phyloP scores from a whole-genome alignment of 92 coral and sea anemone species.

The Metridium senile region DNA sequence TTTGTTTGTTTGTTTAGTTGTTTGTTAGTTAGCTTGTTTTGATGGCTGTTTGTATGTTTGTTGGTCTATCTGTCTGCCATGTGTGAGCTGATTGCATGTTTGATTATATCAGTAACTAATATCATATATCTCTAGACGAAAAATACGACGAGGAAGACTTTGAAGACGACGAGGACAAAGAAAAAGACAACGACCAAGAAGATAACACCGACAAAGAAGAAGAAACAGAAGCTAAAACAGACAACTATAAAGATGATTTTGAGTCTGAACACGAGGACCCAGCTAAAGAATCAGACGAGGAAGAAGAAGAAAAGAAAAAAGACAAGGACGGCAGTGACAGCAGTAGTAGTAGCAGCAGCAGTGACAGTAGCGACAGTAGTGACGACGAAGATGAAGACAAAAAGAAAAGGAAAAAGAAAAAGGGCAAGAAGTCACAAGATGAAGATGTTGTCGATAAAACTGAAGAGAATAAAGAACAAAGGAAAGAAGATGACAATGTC shows the following conservation, averaged over 20 bases:
- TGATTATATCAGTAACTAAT: background rate
- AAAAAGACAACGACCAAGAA: constrained; percentile 36
- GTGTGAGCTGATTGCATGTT: too few species aligned
- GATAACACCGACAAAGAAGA: constrained; percentile 45
- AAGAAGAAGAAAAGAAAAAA: constrained; percentile 31
- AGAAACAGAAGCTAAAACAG: constrained; percentile 35
- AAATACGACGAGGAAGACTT: constrained; percentile 71
- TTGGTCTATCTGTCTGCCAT: background rate
- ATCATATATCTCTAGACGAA: constrained; percentile 27
- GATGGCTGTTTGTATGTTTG: background rate
- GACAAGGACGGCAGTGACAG: constrained; percentile 3
- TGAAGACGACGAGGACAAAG: constrained; percentile 55
- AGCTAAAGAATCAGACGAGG: constrained; percentile 35
- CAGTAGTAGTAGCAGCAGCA: constrained; percentile 1
- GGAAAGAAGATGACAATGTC: constrained; percentile 1
- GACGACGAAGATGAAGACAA: constrained; percentile 33
- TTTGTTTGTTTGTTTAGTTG: background rate
- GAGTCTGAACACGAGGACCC: constrained; percentile 40
- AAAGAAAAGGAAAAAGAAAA: constrained; percentile 27
- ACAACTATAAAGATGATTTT: constrained; percentile 70
- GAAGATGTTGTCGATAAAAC: constrained; percentile 55
- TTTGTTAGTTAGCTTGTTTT: background rate
- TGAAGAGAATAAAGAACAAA: constrained; percentile 22
- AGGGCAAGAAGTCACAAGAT: constrained; percentile 26
- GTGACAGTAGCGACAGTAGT: constrained; percentile 19